Base-by-base conservation (phyloP, 2,797 vertebrate species). In the Molossus molossus region DNA sequence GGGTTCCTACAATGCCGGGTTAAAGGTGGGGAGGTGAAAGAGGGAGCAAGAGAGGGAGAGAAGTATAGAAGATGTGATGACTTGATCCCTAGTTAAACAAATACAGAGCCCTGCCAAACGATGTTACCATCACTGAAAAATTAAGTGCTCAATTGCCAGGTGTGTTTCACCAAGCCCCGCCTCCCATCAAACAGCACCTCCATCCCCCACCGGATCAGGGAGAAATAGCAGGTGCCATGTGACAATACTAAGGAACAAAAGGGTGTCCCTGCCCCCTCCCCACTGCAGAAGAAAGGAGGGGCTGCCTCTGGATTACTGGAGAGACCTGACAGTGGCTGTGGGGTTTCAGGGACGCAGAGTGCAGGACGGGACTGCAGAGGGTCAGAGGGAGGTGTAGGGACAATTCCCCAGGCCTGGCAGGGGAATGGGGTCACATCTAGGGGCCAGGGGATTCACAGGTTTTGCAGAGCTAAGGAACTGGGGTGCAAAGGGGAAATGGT, bases 71-170 rank as follows among this genome's bases (percentile, higher is more conserved):
- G 87, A n/a, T 4, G 0, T 15, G 86, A 76, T 5, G 55, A 17
- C 76, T 65, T 82, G 95, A 95, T 92, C 94, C 55, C 77, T 82
- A 65, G 87, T 87, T 94, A 86, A 95, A 94, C 83, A 96, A 93
- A 83, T 87, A 94, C 17, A 40, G 17, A 72, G 87, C 17, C 73
- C 70, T 79, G 73, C 58, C 0, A 13, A 67, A 69, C 75, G 81
- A 93, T 90, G 94, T 95, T 94, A 97, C 58, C 53, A 45, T 69
- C 0, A 4, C 72, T 76, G 82, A 90, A 82, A 75, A 87, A 72
- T 77, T 81, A 55, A 94, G 94, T 27, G 84, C 77, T 81, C 69
- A 57, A 0, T 9, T n/a, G 84, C 55, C 65, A n/a, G 70, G 86
- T 10, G 62, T 86, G 67, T 75, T 21, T 55, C 37, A 9, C 9